Evolutionary conservation across 2,113 vertebrate genomes (phyloP).

Genomic region (Pristiophorus japonicus): DNA sequence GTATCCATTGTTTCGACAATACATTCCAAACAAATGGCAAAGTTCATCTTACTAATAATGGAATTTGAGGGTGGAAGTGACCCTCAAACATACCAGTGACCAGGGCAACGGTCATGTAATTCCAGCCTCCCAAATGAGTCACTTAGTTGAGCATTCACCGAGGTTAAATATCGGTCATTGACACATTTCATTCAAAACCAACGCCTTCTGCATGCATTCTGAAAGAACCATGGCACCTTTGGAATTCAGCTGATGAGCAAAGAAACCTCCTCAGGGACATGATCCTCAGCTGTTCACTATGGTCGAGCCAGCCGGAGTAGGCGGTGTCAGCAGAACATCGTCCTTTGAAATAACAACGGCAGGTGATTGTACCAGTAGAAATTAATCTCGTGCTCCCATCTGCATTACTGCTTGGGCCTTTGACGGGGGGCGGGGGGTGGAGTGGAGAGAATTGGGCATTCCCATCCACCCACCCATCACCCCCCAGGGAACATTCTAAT

Average conservation of each 20-base stretch:
- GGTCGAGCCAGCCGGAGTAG: background rate
- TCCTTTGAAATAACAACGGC: background rate
- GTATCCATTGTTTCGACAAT: background rate
- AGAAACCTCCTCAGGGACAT: background rate
- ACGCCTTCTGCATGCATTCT: background rate
- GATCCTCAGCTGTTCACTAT: background rate
- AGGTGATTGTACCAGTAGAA: background rate
- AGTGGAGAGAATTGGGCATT: too few relatives aligned
- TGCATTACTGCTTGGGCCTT: background rate
- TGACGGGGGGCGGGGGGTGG: too few relatives aligned
- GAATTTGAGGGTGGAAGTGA: background rate
- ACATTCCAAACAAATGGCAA: conserved; percentile 10
- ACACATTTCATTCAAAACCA: background rate
- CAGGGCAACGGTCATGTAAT: background rate
- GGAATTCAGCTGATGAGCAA: background rate
- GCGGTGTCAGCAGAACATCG: background rate
- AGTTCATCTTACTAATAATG: background rate
- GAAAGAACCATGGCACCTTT: background rate
- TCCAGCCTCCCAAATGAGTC: background rate
- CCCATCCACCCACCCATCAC: too few relatives aligned
- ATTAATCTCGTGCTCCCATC: background rate
- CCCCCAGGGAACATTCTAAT: background rate
- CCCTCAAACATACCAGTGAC: background rate
- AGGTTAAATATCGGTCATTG: background rate
- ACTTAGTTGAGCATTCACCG: background rate